A percentile compares a stretch with the other conserved stretches of the same genome.
Conservation (phyloP, 2,888 invertebrate species). For the Dryobota labecula region DNA sequence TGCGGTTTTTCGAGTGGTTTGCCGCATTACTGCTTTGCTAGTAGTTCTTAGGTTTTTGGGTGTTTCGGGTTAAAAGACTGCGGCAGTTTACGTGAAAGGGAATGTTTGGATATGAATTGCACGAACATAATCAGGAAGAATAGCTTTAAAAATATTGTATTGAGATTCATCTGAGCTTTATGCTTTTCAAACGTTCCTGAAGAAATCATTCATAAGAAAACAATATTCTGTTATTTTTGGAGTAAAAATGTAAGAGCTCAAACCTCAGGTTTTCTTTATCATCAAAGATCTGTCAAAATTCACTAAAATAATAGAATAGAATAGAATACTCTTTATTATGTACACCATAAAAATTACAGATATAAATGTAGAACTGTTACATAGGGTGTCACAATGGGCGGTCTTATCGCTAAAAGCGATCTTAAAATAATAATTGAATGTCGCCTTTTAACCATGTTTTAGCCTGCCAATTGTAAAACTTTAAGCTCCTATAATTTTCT, state of each 20-base stretch:
- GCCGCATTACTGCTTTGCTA: slow-evolving; percentile 67
- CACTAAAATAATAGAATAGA: not conserved
- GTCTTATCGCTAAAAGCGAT: too few species aligned
- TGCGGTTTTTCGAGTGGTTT: slow-evolving; percentile 72
- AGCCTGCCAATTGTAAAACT: not conserved
- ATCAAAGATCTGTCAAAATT: too few species aligned
- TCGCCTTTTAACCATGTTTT: not conserved
- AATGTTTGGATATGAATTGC: not conserved
- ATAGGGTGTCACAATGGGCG: too few species aligned
- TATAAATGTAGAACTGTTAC: too few species aligned
- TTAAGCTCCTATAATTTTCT: slow-evolving; percentile 21
- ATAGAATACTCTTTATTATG: too few species aligned
- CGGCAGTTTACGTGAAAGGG: not conserved
- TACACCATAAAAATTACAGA: too few species aligned
- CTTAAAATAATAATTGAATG: too few species aligned
- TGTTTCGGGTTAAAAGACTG: slow-evolving; percentile 29
- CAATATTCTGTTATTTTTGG: not conserved
- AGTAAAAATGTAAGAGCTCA: not conserved
- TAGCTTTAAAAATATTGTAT: not conserved
- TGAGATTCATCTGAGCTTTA: not conserved
- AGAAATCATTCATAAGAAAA: not conserved
- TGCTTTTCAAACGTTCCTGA: not conserved
- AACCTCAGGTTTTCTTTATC: not conserved
- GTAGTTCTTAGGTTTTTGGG: slow-evolving; percentile 59
- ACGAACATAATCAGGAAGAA: not conserved